These are phyloP conservation scores for Haliaeetus leucogaster DNA, from an alignment of 2,113 vertebrate species.

Conservation along the genomic window DNA sequence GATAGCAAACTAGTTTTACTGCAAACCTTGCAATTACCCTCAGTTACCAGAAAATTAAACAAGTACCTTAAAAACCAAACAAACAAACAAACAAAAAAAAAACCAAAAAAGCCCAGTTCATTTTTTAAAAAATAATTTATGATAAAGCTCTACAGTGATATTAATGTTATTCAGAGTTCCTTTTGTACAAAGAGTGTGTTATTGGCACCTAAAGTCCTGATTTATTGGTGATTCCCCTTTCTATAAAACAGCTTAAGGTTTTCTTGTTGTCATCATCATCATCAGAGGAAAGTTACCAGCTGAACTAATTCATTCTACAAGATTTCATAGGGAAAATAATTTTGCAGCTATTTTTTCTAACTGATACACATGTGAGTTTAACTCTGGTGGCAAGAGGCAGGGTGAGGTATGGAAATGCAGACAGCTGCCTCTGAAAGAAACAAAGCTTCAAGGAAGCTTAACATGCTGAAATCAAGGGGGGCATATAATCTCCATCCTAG, in stretches of 20 bases:
- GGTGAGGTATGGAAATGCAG: conserved; percentile 16
- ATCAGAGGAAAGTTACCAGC: not conserved
- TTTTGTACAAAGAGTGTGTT: not conserved
- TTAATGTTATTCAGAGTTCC: not conserved
- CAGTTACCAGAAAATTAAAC: not conserved
- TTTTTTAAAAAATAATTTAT: not conserved
- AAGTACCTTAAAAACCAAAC: not conserved
- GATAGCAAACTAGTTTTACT: not conserved
- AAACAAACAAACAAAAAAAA: too few relatives aligned
- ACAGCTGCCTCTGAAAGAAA: conserved; percentile 36
- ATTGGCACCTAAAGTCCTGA: not conserved
- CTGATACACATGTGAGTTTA: not conserved
- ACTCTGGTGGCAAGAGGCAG: not conserved
- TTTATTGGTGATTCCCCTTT: not conserved
- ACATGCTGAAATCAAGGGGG: not conserved
- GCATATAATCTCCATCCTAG: not conserved
- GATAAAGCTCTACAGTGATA: not conserved
- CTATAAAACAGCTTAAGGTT: not conserved
- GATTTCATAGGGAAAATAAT: not conserved
- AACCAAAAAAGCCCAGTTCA: not conserved
- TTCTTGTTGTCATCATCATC: not conserved
- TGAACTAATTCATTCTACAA: not conserved
- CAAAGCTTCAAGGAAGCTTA: conserved; percentile 37
- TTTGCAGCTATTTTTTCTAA: not conserved
- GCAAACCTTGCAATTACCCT: not conserved